Evolutionary conservation across 2,888 invertebrate species (phyloP), one percentile per base, ranked within the genome.

Genomic region (Psylliodes chrysocephalus): DNA sequence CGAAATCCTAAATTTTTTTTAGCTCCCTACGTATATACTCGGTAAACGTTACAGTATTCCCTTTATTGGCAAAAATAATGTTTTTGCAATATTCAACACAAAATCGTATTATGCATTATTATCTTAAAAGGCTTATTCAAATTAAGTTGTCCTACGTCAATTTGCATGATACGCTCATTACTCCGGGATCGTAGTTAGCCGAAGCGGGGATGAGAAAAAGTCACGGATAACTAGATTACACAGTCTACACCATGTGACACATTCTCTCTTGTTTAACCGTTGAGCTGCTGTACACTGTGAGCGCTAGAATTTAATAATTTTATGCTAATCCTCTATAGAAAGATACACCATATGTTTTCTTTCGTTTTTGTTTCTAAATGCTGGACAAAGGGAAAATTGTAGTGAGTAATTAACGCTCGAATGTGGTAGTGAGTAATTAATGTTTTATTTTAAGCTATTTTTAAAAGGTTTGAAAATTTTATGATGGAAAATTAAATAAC

Each of bases 101-200:
- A n/a, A n/a, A n/a, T n/a, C n/a, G n/a, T n/a, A n/a, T n/a, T n/a
- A n/a, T n/a, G n/a, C n/a, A n/a, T n/a, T n/a, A n/a, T n/a, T n/a
- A n/a, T n/a, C n/a, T n/a, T n/a, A 54, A 54, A 44, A 12, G 1
- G n/a, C 14, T 18, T 30, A 55, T 55, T 55, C 44, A 55, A 55
- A 55, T 55, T 10, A 55, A 22, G 25, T 15, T 17, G 28, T 28
- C 25, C 42, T 18, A n/a, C 14, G 38, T n/a, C 30, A n/a, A 46
- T 55, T 55, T 55, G 44, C 55, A 55, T 55, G 33, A 55, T 19
- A 18, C 33, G 25, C 33, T 55, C 55, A 55, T 55, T 55, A 55
- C 12, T 19, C 7, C n/a, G n/a, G 30, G 19, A 30, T 55, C 18
- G 6, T 33, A 55, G 30, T 55, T 44, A 19, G 54, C 18, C 44